Evolutionary conservation across 2,113 vertebrate genomes (phyloP).

Genomic region (Carassius auratus): DNA sequence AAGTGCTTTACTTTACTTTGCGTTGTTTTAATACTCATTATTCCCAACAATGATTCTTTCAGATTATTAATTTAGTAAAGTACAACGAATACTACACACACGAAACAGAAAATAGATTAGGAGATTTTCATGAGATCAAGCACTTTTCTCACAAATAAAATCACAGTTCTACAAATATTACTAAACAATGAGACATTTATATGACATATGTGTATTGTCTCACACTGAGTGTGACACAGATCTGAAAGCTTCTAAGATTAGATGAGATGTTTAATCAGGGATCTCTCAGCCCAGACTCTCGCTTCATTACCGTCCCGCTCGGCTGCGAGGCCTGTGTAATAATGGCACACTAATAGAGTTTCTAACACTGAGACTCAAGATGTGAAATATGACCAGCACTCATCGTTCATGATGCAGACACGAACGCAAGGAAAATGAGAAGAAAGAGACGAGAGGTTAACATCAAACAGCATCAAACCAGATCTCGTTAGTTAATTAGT

Average conservation of each 20-base stretch:
- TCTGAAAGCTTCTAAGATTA: too few species aligned
- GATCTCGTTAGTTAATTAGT: too few species aligned
- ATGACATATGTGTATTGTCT: neutral
- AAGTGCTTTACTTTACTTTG: too few species aligned
- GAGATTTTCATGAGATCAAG: neutral
- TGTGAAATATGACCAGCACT: neutral
- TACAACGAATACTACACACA: too few species aligned
- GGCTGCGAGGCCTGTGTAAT: neutral
- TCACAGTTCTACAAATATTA: neutral
- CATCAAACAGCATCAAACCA: too few species aligned
- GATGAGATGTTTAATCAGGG: slow-evolving; percentile 16
- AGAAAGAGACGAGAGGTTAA: too few species aligned
- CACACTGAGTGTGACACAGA: too few species aligned
- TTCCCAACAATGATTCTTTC: too few species aligned
- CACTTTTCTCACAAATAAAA: neutral
- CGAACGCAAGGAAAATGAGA: too few species aligned
- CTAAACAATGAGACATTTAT: neutral
- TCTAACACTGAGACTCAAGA: neutral
- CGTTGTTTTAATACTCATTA: too few species aligned
- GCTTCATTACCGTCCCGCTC: slow-evolving; percentile 12
- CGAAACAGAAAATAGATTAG: too few species aligned
- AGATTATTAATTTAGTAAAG: too few species aligned
- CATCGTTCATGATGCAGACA: neutral
- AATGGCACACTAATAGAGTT: slow-evolving; percentile 34
- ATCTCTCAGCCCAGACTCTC: neutral